phyloP scores from a whole-genome alignment of 2,113 vertebrate genomes.

The Nothoprocta pentlandii region DNA sequence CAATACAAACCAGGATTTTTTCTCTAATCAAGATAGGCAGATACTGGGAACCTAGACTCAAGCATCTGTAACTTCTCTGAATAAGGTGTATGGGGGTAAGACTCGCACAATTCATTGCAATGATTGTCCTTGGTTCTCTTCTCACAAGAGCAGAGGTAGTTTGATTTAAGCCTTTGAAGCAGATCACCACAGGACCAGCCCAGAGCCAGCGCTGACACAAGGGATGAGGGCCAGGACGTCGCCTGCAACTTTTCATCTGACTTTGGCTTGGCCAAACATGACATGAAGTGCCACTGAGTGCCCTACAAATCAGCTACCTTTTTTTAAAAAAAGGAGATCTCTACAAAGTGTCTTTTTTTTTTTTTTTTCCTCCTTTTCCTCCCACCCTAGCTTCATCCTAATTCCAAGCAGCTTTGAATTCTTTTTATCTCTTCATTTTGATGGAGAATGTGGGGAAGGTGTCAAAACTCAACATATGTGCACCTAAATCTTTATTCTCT shows the following conservation, averaged over 20 bases:
- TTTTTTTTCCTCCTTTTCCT: background rate
- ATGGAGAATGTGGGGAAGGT: background rate
- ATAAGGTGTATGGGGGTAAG: background rate
- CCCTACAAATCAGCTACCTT: background rate
- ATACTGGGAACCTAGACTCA: background rate
- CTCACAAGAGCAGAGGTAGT: background rate
- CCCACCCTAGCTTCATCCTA: background rate
- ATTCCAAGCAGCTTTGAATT: background rate
- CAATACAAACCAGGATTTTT: background rate
- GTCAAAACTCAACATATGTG: background rate
- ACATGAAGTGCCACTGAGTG: background rate
- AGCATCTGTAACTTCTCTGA: background rate
- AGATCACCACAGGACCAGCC: background rate
- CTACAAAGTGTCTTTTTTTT: background rate
- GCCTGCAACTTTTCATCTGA: background rate
- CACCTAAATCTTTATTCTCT: background rate
- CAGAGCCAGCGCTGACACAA: rapidly evolving
- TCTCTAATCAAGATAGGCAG: background rate
- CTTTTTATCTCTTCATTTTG: background rate
- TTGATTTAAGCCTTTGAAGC: background rate
- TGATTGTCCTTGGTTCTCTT: background rate
- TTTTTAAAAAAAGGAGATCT: background rate
- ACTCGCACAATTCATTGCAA: background rate
- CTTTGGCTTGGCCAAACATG: background rate
- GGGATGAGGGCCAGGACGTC: background rate